Conservation (phyloP, 2,113 vertebrate genomes). For the Anser brachyrhynchus region DNA sequence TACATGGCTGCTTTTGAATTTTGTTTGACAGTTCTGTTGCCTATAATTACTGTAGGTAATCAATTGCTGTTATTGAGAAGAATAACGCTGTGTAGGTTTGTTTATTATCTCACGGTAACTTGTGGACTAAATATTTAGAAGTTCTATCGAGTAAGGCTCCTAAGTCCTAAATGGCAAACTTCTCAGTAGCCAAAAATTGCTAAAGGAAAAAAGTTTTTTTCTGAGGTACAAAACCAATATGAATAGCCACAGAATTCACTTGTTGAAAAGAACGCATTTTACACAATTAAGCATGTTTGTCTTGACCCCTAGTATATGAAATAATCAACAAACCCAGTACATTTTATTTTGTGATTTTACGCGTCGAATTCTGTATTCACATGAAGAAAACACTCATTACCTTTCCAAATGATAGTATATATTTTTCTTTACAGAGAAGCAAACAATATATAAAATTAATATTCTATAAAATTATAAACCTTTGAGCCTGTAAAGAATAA, state of each 20-base stretch:
- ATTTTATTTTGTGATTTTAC: slow-evolving; percentile 26
- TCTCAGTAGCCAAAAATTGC: background rate
- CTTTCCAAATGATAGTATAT: slow-evolving; percentile 52
- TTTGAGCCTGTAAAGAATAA: slow-evolving; percentile 44
- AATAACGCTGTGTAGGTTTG: background rate
- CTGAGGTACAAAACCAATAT: background rate
- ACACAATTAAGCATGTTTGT: background rate
- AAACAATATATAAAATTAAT: slow-evolving; percentile 61
- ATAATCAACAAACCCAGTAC: background rate
- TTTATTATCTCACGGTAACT: background rate
- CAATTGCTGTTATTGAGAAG: background rate
- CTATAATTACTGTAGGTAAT: background rate
- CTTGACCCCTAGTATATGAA: background rate
- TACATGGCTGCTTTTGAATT: background rate
- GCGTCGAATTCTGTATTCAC: slow-evolving; percentile 16
- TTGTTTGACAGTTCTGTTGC: background rate
- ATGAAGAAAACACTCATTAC: slow-evolving; percentile 36
- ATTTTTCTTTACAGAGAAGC: slow-evolving; percentile 50
- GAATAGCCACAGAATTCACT: background rate
- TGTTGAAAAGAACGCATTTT: background rate
- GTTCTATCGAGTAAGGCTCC: background rate
- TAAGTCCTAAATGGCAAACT: background rate
- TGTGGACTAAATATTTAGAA: background rate
- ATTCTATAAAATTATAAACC: slow-evolving; percentile 54
- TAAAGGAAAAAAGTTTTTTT: background rate